Conservation (phyloP, 2,888 invertebrate genomes). For the Stenotaenia linearis region DNA sequence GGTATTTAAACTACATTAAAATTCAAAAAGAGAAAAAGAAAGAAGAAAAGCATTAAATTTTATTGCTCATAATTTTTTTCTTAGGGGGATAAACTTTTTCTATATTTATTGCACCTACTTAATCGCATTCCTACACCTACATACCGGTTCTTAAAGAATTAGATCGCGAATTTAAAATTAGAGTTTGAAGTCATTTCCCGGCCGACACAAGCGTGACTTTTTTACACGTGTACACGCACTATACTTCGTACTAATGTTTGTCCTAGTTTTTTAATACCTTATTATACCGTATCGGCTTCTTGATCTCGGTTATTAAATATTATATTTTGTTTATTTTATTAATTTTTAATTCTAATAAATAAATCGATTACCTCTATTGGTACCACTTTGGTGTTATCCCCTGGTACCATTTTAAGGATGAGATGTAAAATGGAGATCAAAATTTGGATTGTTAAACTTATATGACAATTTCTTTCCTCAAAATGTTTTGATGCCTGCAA, state of each 20-base stretch:
- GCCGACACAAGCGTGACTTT: neutral
- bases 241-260: neutral
- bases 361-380: slow-evolving; percentile 32
- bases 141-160: neutral
- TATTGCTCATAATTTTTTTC: no score
- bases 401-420: slow-evolving; percentile 33
- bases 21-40: no score
- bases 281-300: neutral
- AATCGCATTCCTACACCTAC: neutral
- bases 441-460: slow-evolving; percentile 1
- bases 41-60: no score
- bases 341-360: neutral
- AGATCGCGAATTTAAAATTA: neutral
- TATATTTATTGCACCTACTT: neutral
- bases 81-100: no score
- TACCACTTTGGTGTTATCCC: slow-evolving; percentile 35
- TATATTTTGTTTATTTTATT: neutral
- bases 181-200: neutral
- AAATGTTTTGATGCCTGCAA: slow-evolving; percentile 17
- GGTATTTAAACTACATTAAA: no score
- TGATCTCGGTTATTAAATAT: neutral
- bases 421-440: neutral
- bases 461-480: slow-evolving; percentile 8
- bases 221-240: neutral
- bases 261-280: neutral